Percentiles rank a stretch among this genome's conserved stretches.
Conservation (phyloP, 2,113 vertebrate species). For the Dolichotis patagonum region DNA sequence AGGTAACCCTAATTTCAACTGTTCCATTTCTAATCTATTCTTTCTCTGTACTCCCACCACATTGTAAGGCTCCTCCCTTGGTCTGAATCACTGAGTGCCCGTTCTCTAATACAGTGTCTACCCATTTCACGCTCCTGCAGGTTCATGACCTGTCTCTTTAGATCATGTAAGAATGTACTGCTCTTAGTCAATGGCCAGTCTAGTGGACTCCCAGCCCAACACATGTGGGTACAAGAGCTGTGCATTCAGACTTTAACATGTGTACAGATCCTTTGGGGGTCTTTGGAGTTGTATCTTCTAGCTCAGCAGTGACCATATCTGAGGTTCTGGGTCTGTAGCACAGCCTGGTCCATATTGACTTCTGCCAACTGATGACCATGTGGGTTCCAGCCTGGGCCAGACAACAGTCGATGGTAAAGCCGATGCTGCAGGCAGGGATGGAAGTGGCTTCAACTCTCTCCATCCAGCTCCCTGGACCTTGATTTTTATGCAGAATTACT, state of each 20-base stretch:
- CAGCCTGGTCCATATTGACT: slow-evolving; percentile 87
- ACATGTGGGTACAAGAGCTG: background rate
- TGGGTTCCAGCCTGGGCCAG: background rate
- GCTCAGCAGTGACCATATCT: background rate
- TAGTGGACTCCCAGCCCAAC: background rate
- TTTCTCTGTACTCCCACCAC: background rate
- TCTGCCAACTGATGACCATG: slow-evolving; percentile 86
- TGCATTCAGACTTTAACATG: background rate
- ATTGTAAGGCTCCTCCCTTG: background rate
- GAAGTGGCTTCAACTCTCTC: background rate
- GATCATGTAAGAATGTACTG: background rate
- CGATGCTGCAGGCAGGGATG: slow-evolving; percentile 83
- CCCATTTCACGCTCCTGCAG: background rate
- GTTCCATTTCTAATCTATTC: background rate
- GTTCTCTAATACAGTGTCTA: background rate
- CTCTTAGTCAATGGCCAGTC: background rate
- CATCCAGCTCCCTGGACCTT: background rate
- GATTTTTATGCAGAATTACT: background rate
- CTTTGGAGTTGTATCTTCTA: background rate
- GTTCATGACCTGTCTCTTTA: background rate
- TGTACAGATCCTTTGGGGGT: background rate
- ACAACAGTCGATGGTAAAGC: slow-evolving; percentile 87
- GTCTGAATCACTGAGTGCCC: background rate
- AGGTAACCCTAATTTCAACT: background rate
- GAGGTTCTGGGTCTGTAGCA: slow-evolving; percentile 30